These are phyloP conservation scores for Cyprinodon tularosa DNA, from an alignment of 2,113 vertebrate species.

Conservation along the genomic window DNA sequence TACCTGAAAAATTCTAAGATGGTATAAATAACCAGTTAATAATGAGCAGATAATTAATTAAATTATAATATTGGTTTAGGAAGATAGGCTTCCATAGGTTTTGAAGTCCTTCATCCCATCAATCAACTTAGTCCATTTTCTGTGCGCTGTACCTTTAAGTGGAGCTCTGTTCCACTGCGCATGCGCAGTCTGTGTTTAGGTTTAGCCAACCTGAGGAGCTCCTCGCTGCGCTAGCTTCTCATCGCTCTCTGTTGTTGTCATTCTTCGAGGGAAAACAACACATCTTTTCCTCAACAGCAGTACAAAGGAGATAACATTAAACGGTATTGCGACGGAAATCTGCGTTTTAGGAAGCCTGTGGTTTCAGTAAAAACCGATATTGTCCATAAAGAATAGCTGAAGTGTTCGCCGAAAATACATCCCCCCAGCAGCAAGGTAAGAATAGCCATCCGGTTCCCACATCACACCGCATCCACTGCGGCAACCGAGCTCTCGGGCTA, in stretches of 20 bases:
- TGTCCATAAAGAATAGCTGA: slow-evolving; percentile 29
- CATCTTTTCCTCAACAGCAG: slow-evolving; percentile 1
- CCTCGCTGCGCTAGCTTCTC: slow-evolving; percentile 49
- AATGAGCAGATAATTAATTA: too few relatives aligned
- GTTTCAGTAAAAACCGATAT: background rate
- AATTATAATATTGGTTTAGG: too few relatives aligned
- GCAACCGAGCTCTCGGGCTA: slow-evolving; percentile 48
- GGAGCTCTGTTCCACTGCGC: slow-evolving; percentile 26
- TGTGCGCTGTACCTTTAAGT: slow-evolving; percentile 75
- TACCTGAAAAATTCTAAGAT: too few relatives aligned
- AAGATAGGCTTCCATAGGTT: too few relatives aligned
- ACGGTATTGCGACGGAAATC: background rate
- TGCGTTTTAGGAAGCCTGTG: background rate
- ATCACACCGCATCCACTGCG: slow-evolving; percentile 67
- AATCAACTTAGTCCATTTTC: background rate
- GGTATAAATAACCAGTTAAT: too few relatives aligned
- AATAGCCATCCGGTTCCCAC: slow-evolving; percentile 46
- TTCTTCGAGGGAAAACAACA: slow-evolving; percentile 29
- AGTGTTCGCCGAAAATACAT: slow-evolving; percentile 36
- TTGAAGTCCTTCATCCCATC: slow-evolving; percentile 17
- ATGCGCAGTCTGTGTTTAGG: slow-evolving; percentile 73
- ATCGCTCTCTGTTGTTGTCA: slow-evolving; percentile 33
- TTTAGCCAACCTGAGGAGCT: slow-evolving; percentile 72
- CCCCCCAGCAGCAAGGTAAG: slow-evolving; percentile 37
- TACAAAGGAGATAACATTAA: background rate